Conservation (phyloP, 1,140 invertebrate species). For the Bilobella aurantiaca region DNA sequence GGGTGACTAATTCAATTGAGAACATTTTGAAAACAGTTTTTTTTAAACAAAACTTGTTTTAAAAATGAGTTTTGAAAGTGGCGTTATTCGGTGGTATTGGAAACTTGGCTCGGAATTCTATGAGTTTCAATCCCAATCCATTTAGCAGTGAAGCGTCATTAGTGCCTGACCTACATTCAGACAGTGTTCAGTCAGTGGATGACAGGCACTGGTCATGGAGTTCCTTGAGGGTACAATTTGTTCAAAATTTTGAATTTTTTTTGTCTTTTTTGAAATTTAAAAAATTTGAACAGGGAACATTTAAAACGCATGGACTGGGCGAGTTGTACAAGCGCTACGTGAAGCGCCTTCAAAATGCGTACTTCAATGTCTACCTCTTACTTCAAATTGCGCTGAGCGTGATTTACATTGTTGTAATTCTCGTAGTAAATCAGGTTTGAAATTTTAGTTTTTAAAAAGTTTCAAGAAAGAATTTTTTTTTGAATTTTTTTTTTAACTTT, state of each 20-base stretch:
- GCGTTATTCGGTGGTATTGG: neutral
- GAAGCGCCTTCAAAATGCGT: slow-evolving; percentile 60
- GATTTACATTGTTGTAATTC: slow-evolving; percentile 50
- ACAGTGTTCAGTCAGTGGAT: slow-evolving; percentile 25
- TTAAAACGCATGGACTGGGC: slow-evolving; percentile 59
- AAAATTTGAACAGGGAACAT: slow-evolving; percentile 67
- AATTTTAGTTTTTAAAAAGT: no score
- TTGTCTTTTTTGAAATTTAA: no score
- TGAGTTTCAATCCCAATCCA: neutral
- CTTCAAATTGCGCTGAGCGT: slow-evolving; percentile 54
- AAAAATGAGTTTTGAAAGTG: slow-evolving; percentile 1
- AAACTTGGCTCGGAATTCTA: neutral
- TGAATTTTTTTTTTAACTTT: slow-evolving; percentile 37
- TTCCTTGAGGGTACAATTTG: slow-evolving; percentile 35
- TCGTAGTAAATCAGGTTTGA: slow-evolving; percentile 4
- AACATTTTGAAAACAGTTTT: no score
- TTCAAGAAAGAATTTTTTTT: no score
- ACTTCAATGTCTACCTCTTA: slow-evolving; percentile 62
- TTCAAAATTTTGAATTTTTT: neutral
- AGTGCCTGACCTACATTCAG: slow-evolving; percentile 1
- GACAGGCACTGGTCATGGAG: slow-evolving; percentile 38
- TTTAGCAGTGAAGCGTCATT: neutral
- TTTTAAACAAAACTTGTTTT: neutral
- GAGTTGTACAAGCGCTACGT: slow-evolving; percentile 61
- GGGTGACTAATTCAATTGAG: no score